These are phyloP conservation scores for Eurosta solidaginis DNA, from an alignment of 1,140 invertebrate genomes.

Conservation along the genomic window DNA sequence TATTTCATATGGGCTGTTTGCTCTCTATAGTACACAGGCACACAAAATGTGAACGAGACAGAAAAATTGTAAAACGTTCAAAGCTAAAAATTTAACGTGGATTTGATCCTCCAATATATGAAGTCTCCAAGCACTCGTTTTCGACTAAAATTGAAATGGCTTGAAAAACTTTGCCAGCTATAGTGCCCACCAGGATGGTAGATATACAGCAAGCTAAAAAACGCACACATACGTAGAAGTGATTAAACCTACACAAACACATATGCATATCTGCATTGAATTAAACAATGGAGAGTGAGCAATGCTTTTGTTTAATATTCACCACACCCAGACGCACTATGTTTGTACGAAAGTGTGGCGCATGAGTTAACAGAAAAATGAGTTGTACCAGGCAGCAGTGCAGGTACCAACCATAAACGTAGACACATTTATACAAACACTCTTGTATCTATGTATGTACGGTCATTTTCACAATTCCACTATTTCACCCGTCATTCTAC, in stretches of 20 bases:
- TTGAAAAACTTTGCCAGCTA: slow-evolving; percentile 33
- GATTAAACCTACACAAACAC: neutral
- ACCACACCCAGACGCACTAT: neutral
- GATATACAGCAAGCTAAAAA: neutral
- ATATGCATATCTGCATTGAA: neutral
- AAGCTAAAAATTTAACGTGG: slow-evolving; percentile 46
- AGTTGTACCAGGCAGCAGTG: neutral
- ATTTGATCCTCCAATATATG: slow-evolving; percentile 59
- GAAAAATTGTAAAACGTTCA: slow-evolving; percentile 16
- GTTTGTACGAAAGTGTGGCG: too few species aligned
- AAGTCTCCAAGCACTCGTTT: slow-evolving; percentile 54
- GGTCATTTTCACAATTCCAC: neutral
- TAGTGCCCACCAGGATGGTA: slow-evolving; percentile 1
- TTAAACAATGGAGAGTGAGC: neutral
- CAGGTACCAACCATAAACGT: neutral
- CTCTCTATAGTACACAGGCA: neutral
- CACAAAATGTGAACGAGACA: slow-evolving; percentile 26
- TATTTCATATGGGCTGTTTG: neutral
- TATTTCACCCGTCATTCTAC: neutral
- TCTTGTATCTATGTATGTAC: neutral
- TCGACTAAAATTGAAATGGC: slow-evolving; percentile 34
- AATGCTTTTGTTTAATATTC: slow-evolving; percentile 8
- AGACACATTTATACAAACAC: neutral
- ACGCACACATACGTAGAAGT: neutral
- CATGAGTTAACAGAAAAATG: neutral